Percentiles rank a stretch among this genome's conserved stretches.
Conservation (phyloP, 2,113 vertebrate species). For the Columba livia region DNA sequence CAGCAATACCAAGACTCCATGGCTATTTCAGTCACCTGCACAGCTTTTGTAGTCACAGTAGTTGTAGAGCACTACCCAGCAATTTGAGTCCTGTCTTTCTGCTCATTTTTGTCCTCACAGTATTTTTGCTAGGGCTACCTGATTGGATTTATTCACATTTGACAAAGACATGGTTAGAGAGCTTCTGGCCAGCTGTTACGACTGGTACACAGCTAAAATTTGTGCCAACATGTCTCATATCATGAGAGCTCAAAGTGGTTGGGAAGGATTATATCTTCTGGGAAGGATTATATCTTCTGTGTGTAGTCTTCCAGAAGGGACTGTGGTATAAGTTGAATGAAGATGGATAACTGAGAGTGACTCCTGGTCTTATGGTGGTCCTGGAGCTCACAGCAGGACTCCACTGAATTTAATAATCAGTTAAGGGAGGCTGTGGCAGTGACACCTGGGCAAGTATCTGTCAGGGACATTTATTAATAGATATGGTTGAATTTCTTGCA, state of each 20-base stretch:
- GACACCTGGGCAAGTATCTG: background rate
- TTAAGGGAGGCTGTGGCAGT: background rate
- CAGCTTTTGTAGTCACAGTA: background rate
- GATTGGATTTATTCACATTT: background rate
- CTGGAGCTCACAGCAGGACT: background rate
- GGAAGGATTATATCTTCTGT: background rate
- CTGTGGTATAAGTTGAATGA: background rate
- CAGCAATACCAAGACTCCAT: background rate
- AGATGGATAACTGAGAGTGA: background rate
- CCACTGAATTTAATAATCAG: background rate
- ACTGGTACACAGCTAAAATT: background rate
- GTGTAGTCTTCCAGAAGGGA: background rate
- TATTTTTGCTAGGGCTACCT: background rate
- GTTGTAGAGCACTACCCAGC: background rate
- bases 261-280: background rate
- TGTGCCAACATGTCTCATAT: background rate
- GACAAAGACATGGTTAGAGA: background rate
- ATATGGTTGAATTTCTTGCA: background rate
- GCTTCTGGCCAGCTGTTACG: background rate
- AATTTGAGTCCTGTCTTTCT: background rate
- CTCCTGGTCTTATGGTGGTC: background rate
- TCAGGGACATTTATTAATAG: background rate
- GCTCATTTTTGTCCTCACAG: background rate
- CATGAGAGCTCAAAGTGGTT: background rate
- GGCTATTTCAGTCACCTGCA: background rate